A percentile compares a stretch with the other conserved stretches of the same genome.
Conservation (phyloP, 2,888 invertebrate genomes). For the Luffia ferchaultella region DNA sequence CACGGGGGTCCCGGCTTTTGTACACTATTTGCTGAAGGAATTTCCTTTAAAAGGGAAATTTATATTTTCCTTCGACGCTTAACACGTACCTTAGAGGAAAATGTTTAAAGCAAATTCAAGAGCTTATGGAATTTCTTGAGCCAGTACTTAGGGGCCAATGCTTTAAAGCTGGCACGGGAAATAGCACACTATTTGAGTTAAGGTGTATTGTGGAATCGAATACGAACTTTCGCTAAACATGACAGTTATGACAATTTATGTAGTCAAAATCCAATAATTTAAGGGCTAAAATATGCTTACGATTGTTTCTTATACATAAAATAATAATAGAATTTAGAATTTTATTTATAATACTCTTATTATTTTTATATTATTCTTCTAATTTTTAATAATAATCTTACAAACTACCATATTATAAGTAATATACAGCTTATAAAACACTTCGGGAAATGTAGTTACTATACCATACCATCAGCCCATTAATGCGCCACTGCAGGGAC, state of each 20-base stretch:
- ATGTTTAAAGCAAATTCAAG: constrained; percentile 1
- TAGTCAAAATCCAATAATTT: neutral
- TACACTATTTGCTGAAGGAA: constrained; percentile 3
- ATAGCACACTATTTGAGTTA: neutral
- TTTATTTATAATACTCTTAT: neutral
- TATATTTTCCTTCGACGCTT: neutral
- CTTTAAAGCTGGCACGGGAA: constrained; percentile 1
- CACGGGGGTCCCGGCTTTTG: no score
- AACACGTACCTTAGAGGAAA: neutral
- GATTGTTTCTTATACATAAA: neutral
- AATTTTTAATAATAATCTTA: neutral
- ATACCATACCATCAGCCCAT: no score
- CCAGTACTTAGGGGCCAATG: neutral
- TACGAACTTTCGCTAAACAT: neutral
- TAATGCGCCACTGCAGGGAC: no score
- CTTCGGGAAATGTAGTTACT: no score
- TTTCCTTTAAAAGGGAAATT: constrained; percentile 3
- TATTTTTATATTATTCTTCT: neutral
- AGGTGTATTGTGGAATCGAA: neutral
- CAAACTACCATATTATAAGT: no score
- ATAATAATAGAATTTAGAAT: neutral
- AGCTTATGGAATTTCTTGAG: constrained; percentile 2
- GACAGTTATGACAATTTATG: neutral
- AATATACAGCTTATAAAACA: no score
- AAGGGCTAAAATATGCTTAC: neutral